These are phyloP conservation scores for Leptoclinus maculatus DNA, from an alignment of 2,797 vertebrate genomes.

Conservation along the genomic window DNA sequence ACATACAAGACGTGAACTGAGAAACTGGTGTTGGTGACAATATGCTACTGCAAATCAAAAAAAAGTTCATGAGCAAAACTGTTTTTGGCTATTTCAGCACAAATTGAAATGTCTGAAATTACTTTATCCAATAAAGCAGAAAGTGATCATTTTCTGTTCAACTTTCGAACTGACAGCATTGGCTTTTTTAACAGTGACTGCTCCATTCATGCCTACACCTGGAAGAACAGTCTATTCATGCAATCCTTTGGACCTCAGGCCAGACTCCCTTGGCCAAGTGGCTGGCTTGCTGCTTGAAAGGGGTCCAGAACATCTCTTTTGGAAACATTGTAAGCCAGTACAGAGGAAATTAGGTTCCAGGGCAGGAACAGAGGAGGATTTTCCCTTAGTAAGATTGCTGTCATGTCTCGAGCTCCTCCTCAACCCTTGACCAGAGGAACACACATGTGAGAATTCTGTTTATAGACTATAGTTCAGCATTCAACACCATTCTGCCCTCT, in stretches of 20 bases:
- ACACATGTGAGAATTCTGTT: neutral
- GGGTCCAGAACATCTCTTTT: slow-evolving; percentile 38
- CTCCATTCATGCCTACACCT: slow-evolving; percentile 17
- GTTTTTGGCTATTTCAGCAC: neutral
- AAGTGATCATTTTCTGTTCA: neutral
- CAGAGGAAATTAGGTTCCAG: neutral
- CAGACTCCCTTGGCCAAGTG: slow-evolving; percentile 12
- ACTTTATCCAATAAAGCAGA: neutral
- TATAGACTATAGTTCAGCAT: neutral
- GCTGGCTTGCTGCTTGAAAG: neutral
- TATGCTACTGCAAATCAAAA: neutral
- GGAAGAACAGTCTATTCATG: slow-evolving; percentile 10
- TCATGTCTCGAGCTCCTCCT: neutral
- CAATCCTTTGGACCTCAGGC: slow-evolving; percentile 15
- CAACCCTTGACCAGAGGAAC: neutral
- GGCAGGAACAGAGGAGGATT: neutral
- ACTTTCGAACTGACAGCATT: neutral
- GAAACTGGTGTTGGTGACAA: neutral
- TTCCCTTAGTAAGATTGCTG: neutral
- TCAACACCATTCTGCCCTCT: neutral
- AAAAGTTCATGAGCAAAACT: neutral
- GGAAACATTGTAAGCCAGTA: slow-evolving; percentile 1
- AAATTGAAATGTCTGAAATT: neutral
- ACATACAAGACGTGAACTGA: neutral
- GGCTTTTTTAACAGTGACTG: neutral